Evolutionary conservation across 2,113 vertebrate genomes (phyloP).

Genomic region (Ibidorhyncha struthersii): DNA sequence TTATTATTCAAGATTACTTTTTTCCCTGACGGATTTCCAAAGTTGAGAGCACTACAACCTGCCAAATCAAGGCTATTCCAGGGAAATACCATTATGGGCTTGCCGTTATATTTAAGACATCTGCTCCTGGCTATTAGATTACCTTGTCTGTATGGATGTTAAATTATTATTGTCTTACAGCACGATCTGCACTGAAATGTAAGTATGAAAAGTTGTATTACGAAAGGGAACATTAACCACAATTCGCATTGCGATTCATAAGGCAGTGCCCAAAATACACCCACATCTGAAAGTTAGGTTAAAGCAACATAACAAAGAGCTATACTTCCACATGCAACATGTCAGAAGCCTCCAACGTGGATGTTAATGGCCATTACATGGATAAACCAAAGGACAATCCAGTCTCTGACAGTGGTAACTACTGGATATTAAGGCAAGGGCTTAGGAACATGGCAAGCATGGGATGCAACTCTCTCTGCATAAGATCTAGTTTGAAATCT

Average conservation of each 20-base stretch:
- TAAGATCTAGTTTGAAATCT: not conserved
- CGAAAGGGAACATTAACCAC: not conserved
- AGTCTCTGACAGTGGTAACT: not conserved
- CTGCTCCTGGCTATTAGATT: not conserved
- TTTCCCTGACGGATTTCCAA: not conserved
- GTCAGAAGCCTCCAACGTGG: not conserved
- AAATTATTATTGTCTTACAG: not conserved
- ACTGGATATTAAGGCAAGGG: not conserved
- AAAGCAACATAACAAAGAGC: not conserved
- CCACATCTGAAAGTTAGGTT: not conserved
- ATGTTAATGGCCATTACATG: not conserved
- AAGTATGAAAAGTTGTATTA: not conserved
- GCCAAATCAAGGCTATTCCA: not conserved
- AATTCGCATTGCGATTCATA: not conserved
- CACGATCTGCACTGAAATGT: not conserved
- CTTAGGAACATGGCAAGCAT: not conserved
- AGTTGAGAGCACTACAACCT: not conserved
- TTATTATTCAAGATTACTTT: not conserved
- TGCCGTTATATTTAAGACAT: not conserved
- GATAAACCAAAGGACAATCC: not conserved
- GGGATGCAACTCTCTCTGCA: not conserved
- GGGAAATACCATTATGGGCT: not conserved
- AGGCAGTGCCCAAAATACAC: not conserved
- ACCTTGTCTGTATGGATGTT: not conserved
- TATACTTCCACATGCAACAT: not conserved